These are phyloP conservation scores for Melinaea marsaeus DNA, from an alignment of 2,888 invertebrate genomes.

Conservation along the genomic window DNA sequence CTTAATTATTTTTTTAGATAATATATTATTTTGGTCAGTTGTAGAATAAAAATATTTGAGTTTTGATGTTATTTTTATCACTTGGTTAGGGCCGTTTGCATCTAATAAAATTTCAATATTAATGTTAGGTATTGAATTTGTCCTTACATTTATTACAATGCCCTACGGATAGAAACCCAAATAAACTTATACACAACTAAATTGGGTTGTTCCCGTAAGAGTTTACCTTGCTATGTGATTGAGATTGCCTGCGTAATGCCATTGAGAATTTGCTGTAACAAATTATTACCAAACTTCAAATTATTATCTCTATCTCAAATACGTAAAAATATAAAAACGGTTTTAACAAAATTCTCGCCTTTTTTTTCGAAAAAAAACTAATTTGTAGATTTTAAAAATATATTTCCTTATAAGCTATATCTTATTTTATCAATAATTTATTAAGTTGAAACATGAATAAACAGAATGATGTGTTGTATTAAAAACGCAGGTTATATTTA, in stretches of 20 bases:
- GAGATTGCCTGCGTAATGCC: conserved; percentile 59
- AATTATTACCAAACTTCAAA: conserved; percentile 42
- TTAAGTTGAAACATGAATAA: no score
- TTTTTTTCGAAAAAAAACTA: no score
- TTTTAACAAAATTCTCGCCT: no score
- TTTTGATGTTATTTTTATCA: not conserved
- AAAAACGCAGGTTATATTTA: no score
- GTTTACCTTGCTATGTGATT: conserved; percentile 64
- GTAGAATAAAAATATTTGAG: not conserved
- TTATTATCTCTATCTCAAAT: conserved; percentile 19
- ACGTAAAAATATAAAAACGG: no score
- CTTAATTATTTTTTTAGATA: no score
- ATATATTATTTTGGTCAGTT: not conserved
- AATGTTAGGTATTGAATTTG: conserved; percentile 59
- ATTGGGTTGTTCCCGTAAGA: conserved; percentile 68
- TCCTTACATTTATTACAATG: conserved; percentile 63
- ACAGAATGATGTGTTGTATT: no score
- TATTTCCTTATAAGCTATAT: no score
- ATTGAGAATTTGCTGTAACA: conserved; percentile 43
- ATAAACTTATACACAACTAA: conserved; percentile 72
- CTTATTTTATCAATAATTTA: no score
- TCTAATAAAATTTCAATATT: conserved; percentile 59
- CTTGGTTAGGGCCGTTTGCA: no score
- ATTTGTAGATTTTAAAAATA: no score
- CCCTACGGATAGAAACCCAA: conserved; percentile 66